Base-by-base conservation (phyloP, 2,113 vertebrate species). In the Neofelis nebulosa region DNA sequence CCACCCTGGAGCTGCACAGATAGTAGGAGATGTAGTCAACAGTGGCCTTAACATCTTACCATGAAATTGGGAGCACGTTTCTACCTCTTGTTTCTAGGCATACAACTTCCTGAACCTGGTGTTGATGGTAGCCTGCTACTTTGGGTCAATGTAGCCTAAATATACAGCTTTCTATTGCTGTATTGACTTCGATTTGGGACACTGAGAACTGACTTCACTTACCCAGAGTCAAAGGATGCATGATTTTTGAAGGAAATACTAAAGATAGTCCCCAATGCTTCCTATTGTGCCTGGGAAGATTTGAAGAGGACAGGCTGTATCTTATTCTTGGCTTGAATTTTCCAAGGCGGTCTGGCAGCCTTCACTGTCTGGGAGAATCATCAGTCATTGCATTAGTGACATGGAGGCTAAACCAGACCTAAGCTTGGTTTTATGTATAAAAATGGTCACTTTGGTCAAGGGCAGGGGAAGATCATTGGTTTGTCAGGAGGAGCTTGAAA, bases 291-390 rank as follows among this genome's bases (percentile, higher is more conserved):
- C 66, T 61, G n/a, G 76, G 33, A 55, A 88, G 69, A 82, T 69
- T 80, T 50, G 71, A 78, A 38, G 79, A 94, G 13, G 38, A 89
- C 74, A 33, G 50, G 48, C 57, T 3, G 41, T 84, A 82, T 66
- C 55, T 96, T 78, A 76, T 41, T 76, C 68, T 15, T 78, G 74
- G 41, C 76, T 92, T 66, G 80, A 87, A n/a, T 86, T 92, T 97
- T 92, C 81, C 4, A 12, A 90, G 81, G 25, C 23, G 16, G 14
- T 57, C 52, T 7, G 33, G 90, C 33, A 93, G 5, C 36, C 81
- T 29, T 36, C 36, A 76, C 63, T 84, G 31, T 52, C 50, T 63
- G 21, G 89, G 38, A 61, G 68, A 73, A 76, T 36, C 33, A 86
- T 76, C 69, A 33, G 29, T 38, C 55, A 55, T 1, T 61, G 27